Evolutionary conservation across 1,140 invertebrate species (phyloP), one percentile per base, ranked within the genome.

Genomic region (Marisa cornuarietis): DNA sequence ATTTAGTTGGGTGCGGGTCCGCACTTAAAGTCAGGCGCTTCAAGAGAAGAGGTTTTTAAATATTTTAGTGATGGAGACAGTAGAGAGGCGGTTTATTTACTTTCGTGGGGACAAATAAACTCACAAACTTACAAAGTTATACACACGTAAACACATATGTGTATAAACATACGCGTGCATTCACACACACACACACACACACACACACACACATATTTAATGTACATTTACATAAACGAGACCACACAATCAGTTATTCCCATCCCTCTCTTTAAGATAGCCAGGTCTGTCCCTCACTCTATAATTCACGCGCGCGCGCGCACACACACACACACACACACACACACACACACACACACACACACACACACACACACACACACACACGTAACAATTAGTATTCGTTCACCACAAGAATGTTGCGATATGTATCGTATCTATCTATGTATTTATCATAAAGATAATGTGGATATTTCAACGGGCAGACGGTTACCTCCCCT

Each of bases 171-270:
- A 54, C 71, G 52, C 71, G 58, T 20, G 26, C 49, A 52, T 49
- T 26, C 71, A 54, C 71, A 52, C 49, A 54, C 49, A 52, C 71
- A 22, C 71, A 73, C 71, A 54, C 71, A 73, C 71, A 73, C 71
- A 73, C 71, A 73, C 71, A 54, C 71, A 54, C 71, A 73, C 49
- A n/a, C n/a, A n/a, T n/a, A n/a, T n/a, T n/a, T n/a, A n/a, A n/a
- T n/a, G n/a, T n/a, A n/a, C n/a, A n/a, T n/a, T n/a, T n/a, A n/a
- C n/a, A n/a, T n/a, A n/a, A n/a, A n/a, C n/a, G n/a, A n/a, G n/a
- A n/a, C n/a, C n/a, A n/a, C n/a, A n/a, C n/a, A n/a, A n/a, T n/a
- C n/a, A n/a, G n/a, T n/a, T n/a, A n/a, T n/a, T n/a, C n/a, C n/a
- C n/a, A n/a, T n/a, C n/a, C n/a, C n/a, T n/a, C n/a, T n/a, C n/a